Conservation (phyloP, 2,113 vertebrate genomes). For the Miniopterus natalensis region DNA sequence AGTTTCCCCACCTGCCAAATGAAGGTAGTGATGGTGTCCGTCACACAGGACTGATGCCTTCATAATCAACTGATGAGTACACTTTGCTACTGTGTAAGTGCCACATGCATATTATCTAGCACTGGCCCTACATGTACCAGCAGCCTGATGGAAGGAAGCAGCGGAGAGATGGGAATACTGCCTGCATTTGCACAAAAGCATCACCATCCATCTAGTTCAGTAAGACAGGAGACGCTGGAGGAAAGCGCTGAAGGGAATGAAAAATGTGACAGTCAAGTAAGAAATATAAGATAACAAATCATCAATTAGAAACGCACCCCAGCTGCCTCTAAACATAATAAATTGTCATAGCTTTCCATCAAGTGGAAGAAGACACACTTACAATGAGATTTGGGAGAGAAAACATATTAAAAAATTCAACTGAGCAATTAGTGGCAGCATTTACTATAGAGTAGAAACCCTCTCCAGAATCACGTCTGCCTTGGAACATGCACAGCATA, state of each 20-base stretch:
- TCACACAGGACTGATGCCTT: not conserved
- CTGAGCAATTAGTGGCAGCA: conserved; percentile 37
- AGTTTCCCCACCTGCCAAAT: not conserved
- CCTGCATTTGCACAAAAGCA: not conserved
- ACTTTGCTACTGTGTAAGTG: not conserved
- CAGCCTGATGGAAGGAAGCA: not conserved
- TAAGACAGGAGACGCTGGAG: conserved; percentile 16
- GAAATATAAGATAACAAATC: conserved; percentile 62
- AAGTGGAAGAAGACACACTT: conserved; percentile 51
- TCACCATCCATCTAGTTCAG: conserved; percentile 49
- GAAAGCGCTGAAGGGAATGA: conserved; percentile 60
- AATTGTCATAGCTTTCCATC: conserved; percentile 60
- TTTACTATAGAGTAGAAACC: conserved; percentile 21
- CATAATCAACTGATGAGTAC: not conserved
- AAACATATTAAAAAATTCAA: conserved; percentile 17
- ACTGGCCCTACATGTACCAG: not conserved
- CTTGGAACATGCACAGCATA: not conserved
- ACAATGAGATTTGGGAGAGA: conserved; percentile 44
- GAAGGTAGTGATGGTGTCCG: not conserved
- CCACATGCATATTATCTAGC: not conserved
- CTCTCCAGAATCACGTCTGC: conserved; percentile 29
- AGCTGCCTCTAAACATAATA: conserved; percentile 55
- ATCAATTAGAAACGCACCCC: conserved; percentile 41
- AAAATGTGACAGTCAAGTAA: conserved; percentile 44
- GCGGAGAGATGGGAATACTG: not conserved